Percentiles rank a stretch among this genome's conserved stretches.
These are phyloP conservation scores for Acanthaster planci DNA, from an alignment of 35 echinoderm and acorn worm species.

Conservation along the genomic window DNA sequence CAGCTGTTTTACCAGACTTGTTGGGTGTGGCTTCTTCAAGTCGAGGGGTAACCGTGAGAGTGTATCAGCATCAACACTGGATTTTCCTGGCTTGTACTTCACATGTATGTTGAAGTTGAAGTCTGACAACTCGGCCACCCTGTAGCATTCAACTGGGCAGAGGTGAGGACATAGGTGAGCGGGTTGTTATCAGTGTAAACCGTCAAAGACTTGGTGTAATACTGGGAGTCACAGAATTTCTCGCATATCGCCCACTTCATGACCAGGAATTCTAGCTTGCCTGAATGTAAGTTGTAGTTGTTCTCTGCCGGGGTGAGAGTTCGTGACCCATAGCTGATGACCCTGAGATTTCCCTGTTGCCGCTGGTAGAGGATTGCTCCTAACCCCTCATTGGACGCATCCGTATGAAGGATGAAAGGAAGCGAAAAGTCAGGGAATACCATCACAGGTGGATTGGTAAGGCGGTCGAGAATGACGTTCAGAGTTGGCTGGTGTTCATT, in stretches of 20 bases:
- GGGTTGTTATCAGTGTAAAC: too few relatives aligned
- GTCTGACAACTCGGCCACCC: conserved; percentile 31
- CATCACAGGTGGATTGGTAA: background rate
- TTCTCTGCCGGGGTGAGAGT: conserved; percentile 40
- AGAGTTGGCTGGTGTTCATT: background rate
- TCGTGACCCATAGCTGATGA: conserved; percentile 39
- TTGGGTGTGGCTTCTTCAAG: conserved; percentile 35
- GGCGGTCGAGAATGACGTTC: background rate
- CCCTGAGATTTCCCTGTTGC: conserved; percentile 12
- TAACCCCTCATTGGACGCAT: conserved; percentile 27
- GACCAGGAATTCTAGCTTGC: conserved; percentile 74
- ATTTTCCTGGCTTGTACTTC: conserved; percentile 42
- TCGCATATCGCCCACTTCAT: conserved; percentile 58
- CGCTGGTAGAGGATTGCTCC: conserved; percentile 23
- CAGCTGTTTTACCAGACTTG: too few relatives aligned
- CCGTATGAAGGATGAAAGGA: conserved; percentile 36
- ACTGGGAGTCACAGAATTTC: conserved; percentile 32
- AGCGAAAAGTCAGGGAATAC: background rate
- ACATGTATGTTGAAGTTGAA: conserved; percentile 41
- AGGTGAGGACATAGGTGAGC: too few relatives aligned
- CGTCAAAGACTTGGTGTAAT: conserved; percentile 27
- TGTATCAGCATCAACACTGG: conserved; percentile 40
- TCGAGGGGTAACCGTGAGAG: conserved; percentile 46
- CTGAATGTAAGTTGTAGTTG: too few relatives aligned
- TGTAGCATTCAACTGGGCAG: conserved; percentile 73